Evolutionary conservation across 2,888 invertebrate genomes (phyloP).

Genomic region (Agonopterix heracliana): DNA sequence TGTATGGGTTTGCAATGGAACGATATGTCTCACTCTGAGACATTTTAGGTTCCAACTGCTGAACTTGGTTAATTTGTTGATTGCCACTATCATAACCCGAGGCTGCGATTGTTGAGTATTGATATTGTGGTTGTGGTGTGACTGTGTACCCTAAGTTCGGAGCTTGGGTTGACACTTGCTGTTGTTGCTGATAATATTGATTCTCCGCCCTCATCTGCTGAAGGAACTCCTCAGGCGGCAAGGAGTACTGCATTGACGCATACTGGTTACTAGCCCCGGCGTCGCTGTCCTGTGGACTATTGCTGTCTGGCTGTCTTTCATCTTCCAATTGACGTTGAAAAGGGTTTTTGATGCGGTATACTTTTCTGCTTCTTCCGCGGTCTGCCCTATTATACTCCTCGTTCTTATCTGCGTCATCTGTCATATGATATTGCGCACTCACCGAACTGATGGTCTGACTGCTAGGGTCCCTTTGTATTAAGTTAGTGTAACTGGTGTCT

Average conservation of each 20-base stretch:
- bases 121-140: slow-evolving; percentile 61
- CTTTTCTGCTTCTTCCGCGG: slow-evolving; percentile 47
- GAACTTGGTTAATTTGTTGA: slow-evolving; percentile 43
- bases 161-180: slow-evolving; percentile 43
- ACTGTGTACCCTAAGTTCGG: slow-evolving; percentile 55
- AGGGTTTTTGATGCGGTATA: slow-evolving; percentile 65
- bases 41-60: slow-evolving; percentile 44
- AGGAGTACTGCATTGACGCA: slow-evolving; percentile 63
- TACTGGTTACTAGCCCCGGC: slow-evolving; percentile 69
- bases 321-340: slow-evolving; percentile 54
- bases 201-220: slow-evolving; percentile 61
- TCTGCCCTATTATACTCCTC: slow-evolving; percentile 47
- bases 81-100: slow-evolving; percentile 44
- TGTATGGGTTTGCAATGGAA: slow-evolving; percentile 41
- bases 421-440: slow-evolving; percentile 46
- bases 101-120: slow-evolving; percentile 50
- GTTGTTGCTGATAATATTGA: slow-evolving; percentile 50
- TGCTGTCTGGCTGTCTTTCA: slow-evolving; percentile 32
- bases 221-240: slow-evolving; percentile 68
- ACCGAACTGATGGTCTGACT: slow-evolving; percentile 48
- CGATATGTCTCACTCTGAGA: slow-evolving; percentile 41
- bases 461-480: slow-evolving; percentile 49
- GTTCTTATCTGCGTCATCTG: slow-evolving; percentile 46
- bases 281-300: slow-evolving; percentile 45
- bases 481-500: slow-evolving; percentile 46